Percentiles rank a stretch among this genome's conserved stretches.
Evolutionary conservation across 2,797 vertebrate genomes (phyloP).

Genomic region (Buceros bicornis): DNA sequence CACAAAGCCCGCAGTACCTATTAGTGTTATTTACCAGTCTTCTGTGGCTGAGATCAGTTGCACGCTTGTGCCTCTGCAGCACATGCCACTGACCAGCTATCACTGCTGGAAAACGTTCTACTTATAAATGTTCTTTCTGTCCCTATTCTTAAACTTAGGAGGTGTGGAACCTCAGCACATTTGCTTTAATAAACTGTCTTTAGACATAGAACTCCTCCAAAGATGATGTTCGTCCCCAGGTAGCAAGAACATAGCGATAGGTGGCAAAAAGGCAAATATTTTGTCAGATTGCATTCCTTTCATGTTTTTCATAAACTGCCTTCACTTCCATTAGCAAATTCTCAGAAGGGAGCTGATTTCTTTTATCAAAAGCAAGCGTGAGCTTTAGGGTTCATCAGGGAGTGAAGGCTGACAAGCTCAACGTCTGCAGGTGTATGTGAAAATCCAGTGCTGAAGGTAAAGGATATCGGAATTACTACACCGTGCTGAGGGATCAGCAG

Average conservation of each 20-base stretch:
- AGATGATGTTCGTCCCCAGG: background rate
- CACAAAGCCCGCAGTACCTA: background rate
- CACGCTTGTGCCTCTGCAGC: background rate
- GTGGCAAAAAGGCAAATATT: constrained; percentile 1
- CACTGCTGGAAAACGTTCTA: background rate
- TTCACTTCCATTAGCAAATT: background rate
- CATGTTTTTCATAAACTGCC: background rate
- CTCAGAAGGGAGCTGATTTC: background rate
- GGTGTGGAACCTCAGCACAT: background rate
- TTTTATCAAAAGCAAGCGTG: background rate
- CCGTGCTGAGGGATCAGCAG: background rate
- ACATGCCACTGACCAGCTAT: background rate
- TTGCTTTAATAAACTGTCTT: background rate
- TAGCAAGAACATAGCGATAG: background rate
- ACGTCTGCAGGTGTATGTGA: background rate
- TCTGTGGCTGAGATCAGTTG: background rate
- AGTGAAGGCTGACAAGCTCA: background rate
- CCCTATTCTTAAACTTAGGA: background rate
- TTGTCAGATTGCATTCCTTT: background rate
- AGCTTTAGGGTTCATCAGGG: background rate
- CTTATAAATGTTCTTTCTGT: background rate
- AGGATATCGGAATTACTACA: background rate
- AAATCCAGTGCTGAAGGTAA: background rate
- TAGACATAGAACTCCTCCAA: background rate
- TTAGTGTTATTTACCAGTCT: background rate